These are phyloP conservation scores for Pyrochroa serraticornis DNA, from an alignment of 2,888 invertebrate genomes.

Conservation along the genomic window DNA sequence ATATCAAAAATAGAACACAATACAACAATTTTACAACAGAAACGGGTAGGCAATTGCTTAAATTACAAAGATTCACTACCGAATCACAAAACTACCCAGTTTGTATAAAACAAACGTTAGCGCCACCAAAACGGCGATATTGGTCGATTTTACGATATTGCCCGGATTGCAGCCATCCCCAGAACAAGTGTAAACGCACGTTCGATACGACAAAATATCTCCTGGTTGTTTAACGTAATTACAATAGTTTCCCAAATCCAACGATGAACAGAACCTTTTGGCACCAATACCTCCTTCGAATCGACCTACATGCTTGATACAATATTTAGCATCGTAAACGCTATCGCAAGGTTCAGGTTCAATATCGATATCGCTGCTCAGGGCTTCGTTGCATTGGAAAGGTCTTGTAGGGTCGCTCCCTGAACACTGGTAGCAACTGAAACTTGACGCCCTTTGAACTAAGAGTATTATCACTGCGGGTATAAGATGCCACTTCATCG, in stretches of 20 bases:
- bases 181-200: conserved; percentile 85
- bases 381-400: conserved; percentile 84
- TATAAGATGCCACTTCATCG: too few relatives aligned
- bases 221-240: conserved; percentile 85
- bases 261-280: conserved; percentile 83
- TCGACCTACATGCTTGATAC: conserved; percentile 92
- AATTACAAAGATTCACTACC: too few relatives aligned
- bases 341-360: conserved; percentile 73
- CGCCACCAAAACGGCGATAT: too few relatives aligned
- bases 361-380: conserved; percentile 67
- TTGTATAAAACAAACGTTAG: too few relatives aligned
- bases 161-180: conserved; percentile 80
- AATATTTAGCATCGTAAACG: conserved; percentile 85
- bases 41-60: too few relatives aligned
- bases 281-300: conserved; percentile 91
- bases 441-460: conserved; percentile 16
- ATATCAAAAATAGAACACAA: too few relatives aligned
- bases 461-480: too few relatives aligned
- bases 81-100: too few relatives aligned
- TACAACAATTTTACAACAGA: too few relatives aligned
- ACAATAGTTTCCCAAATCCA: conserved; percentile 88
- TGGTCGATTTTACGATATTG: too few relatives aligned
- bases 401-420: conserved; percentile 78
- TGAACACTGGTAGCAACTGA: conserved; percentile 88
- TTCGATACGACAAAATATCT: conserved; percentile 79